phyloP scores from a whole-genome alignment of 2,797 vertebrate genomes.

The Gobionotothen gibberifrons region DNA sequence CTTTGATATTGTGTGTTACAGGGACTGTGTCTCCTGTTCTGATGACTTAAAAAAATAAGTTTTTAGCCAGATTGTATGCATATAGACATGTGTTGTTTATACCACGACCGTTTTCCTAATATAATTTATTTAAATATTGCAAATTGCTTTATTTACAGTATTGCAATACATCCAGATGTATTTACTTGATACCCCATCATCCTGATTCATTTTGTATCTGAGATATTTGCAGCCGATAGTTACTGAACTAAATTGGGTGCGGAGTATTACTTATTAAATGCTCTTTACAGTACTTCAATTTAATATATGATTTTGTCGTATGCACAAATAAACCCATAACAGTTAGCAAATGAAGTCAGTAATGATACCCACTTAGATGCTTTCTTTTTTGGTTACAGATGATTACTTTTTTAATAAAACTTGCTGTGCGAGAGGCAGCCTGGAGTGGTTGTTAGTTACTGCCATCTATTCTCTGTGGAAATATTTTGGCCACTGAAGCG shows the following conservation, averaged over 20 bases:
- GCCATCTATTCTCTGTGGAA: slow-evolving; percentile 3
- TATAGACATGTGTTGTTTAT: too few relatives aligned
- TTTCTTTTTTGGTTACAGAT: neutral
- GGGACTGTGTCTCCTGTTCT: too few relatives aligned
- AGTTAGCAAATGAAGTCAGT: neutral
- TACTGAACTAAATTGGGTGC: neutral
- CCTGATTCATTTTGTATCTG: too few relatives aligned
- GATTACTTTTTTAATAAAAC: neutral
- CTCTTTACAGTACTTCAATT: neutral
- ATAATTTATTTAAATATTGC: too few relatives aligned
- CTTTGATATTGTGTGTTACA: too few relatives aligned
- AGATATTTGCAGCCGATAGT: too few relatives aligned
- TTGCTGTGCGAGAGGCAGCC: neutral
- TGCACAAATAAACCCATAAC: neutral
- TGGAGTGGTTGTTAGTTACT: neutral
- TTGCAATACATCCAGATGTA: too few relatives aligned
- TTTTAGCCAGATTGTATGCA: too few relatives aligned
- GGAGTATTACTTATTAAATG: neutral
- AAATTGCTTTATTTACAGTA: too few relatives aligned
- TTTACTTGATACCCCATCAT: too few relatives aligned
- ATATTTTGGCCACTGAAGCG: slow-evolving; percentile 2
- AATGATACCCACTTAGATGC: neutral
- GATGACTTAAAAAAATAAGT: too few relatives aligned
- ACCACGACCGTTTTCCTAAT: too few relatives aligned
- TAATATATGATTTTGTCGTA: neutral